Conservation (phyloP, 1,140 invertebrate genomes). For the Trinorchestia longiramus region DNA sequence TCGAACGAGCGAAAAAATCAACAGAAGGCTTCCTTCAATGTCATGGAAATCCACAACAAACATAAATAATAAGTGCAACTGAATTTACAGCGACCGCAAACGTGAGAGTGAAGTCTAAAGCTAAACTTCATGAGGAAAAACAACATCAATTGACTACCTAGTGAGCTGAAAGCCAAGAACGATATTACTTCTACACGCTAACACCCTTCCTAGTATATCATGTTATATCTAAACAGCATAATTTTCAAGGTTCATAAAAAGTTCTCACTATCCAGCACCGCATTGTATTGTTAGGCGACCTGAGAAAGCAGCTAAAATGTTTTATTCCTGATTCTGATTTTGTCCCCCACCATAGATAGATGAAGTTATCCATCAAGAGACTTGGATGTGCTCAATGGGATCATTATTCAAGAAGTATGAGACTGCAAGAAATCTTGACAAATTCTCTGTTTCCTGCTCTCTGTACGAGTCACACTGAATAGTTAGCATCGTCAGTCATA, state of each 20-base stretch:
- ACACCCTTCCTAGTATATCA: not conserved
- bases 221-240: too few species aligned
- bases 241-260: not conserved
- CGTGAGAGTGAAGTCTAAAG: not conserved
- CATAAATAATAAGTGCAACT: not conserved
- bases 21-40: not conserved
- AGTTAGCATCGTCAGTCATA: not conserved
- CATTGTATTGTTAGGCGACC: not conserved
- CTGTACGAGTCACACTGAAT: not conserved
- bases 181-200: not conserved
- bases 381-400: not conserved
- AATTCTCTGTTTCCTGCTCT: not conserved
- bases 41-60: not conserved
- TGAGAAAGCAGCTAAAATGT: not conserved
- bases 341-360: not conserved
- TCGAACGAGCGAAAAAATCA: not conserved
- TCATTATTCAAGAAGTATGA: constrained; percentile 9
- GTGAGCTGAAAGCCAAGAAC: not conserved
- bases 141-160: not conserved
- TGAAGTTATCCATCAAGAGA: not conserved
- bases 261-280: not conserved
- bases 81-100: not conserved
- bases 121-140: not conserved
- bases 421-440: not conserved
- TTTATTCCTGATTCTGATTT: not conserved